Conservation (phyloP, 2,888 invertebrate genomes). For the Agrochola lychnidis region DNA sequence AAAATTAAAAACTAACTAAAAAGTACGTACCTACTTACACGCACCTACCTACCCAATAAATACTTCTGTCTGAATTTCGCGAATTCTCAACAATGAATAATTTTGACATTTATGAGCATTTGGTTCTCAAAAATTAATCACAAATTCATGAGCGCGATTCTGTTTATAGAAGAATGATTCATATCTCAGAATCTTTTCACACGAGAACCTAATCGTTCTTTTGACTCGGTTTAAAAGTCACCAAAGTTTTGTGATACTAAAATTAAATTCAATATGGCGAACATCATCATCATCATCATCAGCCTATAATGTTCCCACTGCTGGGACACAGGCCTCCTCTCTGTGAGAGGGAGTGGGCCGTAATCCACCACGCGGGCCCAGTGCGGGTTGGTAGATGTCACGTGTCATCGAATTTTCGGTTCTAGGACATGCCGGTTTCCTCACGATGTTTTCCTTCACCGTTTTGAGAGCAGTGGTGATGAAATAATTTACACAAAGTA, state of each 20-base stretch:
- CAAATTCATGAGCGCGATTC: slow-evolving; percentile 30
- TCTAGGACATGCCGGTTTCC: too few species aligned
- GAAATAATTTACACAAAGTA: too few species aligned
- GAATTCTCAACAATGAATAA: slow-evolving; percentile 32
- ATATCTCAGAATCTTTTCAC: slow-evolving; percentile 49
- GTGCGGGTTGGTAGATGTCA: too few species aligned
- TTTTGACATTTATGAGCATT: slow-evolving; percentile 24
- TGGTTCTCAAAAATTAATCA: slow-evolving; percentile 47
- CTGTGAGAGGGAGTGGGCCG: too few species aligned
- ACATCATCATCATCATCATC: too few species aligned
- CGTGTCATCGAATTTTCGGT: too few species aligned
- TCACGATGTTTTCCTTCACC: too few species aligned
- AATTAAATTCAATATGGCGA: neutral
- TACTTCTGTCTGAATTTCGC: neutral
- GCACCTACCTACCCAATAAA: neutral
- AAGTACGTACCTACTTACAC: neutral
- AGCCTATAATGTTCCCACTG: too few species aligned
- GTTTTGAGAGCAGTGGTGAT: too few species aligned
- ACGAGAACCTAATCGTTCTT: slow-evolving; percentile 37
- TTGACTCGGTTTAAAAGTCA: slow-evolving; percentile 22
- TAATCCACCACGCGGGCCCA: too few species aligned
- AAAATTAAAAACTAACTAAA: neutral
- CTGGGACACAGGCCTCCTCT: too few species aligned
- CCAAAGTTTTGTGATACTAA: neutral
- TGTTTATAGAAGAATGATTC: slow-evolving; percentile 22